A percentile compares a stretch with the other conserved stretches of the same genome.
phyloP scores from a whole-genome alignment of 2,888 invertebrate species.

The Geotrupes spiniger region DNA sequence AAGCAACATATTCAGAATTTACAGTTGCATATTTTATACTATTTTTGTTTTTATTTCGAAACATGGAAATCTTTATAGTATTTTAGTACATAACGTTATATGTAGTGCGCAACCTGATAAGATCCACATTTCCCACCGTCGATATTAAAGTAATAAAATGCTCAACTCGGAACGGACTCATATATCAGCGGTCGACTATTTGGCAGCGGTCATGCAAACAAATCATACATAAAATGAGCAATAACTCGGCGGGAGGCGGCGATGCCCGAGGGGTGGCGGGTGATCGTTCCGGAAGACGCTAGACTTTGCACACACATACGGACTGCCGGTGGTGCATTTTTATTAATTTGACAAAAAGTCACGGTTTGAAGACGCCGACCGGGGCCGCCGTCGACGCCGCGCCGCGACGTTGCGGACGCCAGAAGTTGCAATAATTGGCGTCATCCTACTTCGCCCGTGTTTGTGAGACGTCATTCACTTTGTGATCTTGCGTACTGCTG shows the following conservation, averaged over 20 bases:
- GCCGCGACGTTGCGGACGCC: conserved; percentile 41
- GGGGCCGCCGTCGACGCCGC: conserved; percentile 31
- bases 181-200: conserved; percentile 22
- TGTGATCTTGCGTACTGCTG: conserved; percentile 27
- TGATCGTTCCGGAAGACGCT: conserved; percentile 33
- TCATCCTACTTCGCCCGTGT: conserved; percentile 31
- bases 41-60: too few relatives aligned
- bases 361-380: conserved; percentile 43
- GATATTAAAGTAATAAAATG: too few relatives aligned
- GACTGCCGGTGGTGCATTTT: conserved; percentile 34
- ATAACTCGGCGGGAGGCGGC: conserved; percentile 25
- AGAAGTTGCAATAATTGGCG: conserved; percentile 43
- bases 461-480: conserved; percentile 34
- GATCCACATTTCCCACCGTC: too few relatives aligned
- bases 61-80: too few relatives aligned
- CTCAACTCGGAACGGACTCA: conserved; percentile 1
- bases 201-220: conserved; percentile 31
- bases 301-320: conserved; percentile 25
- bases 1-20: too few relatives aligned
- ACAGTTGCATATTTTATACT: too few relatives aligned
- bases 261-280: too few relatives aligned
- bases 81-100: too few relatives aligned
- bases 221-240: conserved; percentile 32
- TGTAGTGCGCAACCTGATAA: too few relatives aligned
- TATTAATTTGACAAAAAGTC: conserved; percentile 41